Conservation (phyloP, 2,888 invertebrate species). For the Dryocosmus kuriphilus region DNA sequence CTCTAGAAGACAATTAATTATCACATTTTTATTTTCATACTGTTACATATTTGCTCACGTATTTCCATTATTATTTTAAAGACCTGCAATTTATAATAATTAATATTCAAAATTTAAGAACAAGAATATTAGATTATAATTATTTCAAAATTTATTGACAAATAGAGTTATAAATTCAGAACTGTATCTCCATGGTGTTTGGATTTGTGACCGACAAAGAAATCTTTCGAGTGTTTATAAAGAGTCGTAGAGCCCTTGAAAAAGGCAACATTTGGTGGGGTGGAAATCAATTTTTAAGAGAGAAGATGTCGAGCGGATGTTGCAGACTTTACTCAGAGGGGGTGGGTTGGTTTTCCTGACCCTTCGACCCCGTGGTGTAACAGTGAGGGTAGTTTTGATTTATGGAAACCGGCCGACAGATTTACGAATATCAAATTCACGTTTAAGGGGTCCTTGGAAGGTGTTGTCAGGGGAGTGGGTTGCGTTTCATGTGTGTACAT, state of each 20-base stretch:
- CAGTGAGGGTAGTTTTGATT: conserved; percentile 74
- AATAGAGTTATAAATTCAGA: not conserved
- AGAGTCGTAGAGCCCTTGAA: conserved; percentile 18
- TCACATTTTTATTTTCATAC: too few species aligned
- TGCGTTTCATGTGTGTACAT: conserved; percentile 63
- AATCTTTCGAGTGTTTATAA: conserved; percentile 18
- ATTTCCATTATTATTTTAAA: too few species aligned
- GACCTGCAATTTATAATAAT: too few species aligned
- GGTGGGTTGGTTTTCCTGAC: conserved; percentile 54
- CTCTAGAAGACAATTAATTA: too few species aligned
- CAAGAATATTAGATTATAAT: not conserved
- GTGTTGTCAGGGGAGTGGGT: conserved; percentile 53
- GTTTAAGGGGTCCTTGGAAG: conserved; percentile 65
- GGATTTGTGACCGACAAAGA: conserved; percentile 5
- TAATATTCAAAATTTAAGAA: not conserved
- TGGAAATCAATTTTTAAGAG: conserved; percentile 73
- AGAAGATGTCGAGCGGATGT: conserved; percentile 74
- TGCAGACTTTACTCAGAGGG: conserved; percentile 63
- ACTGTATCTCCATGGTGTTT: not conserved
- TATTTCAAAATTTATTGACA: not conserved
- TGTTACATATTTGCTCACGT: too few species aligned
- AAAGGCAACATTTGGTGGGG: conserved; percentile 20
- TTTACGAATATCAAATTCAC: conserved; percentile 77
- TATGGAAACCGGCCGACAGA: conserved; percentile 74
- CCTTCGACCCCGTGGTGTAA: conserved; percentile 48